Conservation (phyloP, 2,113 vertebrate species). For the Takifugu flavidus region DNA sequence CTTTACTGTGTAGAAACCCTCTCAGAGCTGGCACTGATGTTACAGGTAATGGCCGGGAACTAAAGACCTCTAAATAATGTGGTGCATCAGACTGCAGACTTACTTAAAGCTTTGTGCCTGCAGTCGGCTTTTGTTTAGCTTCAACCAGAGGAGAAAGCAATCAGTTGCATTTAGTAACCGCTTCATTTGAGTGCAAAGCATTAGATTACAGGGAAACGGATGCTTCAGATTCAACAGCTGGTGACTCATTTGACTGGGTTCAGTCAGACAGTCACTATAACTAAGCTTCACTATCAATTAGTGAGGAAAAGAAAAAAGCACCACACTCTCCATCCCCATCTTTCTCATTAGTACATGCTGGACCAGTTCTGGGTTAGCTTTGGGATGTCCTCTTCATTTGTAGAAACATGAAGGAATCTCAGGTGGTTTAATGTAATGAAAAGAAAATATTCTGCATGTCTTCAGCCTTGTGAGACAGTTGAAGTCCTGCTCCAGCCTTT, state of each 20-base stretch:
- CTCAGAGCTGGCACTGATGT: conserved; percentile 26
- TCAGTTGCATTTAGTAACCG: neutral
- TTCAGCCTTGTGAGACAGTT: no score
- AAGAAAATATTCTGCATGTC: no score
- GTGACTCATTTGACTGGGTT: neutral
- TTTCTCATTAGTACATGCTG: no score
- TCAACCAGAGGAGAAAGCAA: neutral
- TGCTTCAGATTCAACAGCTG: no score
- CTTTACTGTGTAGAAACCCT: conserved; percentile 19
- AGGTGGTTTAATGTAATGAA: no score
- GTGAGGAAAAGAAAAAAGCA: neutral
- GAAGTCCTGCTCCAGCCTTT: no score
- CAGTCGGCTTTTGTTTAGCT: neutral
- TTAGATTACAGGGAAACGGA: neutral
- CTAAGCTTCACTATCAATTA: conserved; percentile 4
- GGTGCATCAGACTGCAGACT: neutral
- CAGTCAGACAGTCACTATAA: neutral
- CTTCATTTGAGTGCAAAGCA: conserved; percentile 1
- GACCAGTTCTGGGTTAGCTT: no score
- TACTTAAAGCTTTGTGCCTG: conserved; percentile 15
- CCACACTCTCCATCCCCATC: no score
- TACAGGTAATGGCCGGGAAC: conserved; percentile 32
- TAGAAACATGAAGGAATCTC: no score
- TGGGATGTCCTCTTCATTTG: no score
- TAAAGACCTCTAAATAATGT: conserved; percentile 31